Percentiles rank a stretch among this genome's conserved stretches.
Evolutionary conservation across 2,113 vertebrate genomes (phyloP).

Genomic region (Atrichornis clamosus): DNA sequence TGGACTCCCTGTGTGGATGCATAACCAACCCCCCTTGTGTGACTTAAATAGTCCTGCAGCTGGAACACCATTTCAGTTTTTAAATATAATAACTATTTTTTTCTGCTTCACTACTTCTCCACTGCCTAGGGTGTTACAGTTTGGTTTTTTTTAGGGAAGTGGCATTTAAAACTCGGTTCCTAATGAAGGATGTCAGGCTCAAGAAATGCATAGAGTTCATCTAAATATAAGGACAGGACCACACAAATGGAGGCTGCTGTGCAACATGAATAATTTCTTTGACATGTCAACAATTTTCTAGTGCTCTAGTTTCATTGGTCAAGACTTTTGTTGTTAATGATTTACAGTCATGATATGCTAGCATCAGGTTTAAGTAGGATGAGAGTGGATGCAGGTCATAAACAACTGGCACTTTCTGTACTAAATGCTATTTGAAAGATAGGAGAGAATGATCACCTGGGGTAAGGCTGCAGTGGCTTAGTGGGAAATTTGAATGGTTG

Average conservation of each 20-base stretch:
- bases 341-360: neutral
- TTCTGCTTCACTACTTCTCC: neutral
- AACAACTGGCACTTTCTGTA: neutral
- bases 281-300: neutral
- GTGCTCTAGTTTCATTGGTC: neutral
- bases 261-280: neutral
- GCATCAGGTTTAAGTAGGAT: neutral
- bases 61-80: neutral
- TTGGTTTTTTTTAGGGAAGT: neutral
- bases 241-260: neutral
- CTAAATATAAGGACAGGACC: neutral
- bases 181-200: neutral
- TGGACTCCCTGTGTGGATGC: neutral
- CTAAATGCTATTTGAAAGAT: neutral
- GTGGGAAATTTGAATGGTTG: neutral
- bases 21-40: neutral
- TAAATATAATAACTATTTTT: neutral
- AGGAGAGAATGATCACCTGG: neutral
- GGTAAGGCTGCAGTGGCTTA: neutral
- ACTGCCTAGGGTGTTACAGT: neutral
- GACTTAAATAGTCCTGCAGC: neutral
- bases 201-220: neutral
- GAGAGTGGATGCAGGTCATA: neutral
- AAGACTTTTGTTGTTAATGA: neutral
- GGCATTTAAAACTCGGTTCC: neutral